Evolutionary conservation across 2,797 vertebrate species (phyloP), one percentile per base, ranked within the genome.

Genomic region (Melanotaenia maccullochi): DNA sequence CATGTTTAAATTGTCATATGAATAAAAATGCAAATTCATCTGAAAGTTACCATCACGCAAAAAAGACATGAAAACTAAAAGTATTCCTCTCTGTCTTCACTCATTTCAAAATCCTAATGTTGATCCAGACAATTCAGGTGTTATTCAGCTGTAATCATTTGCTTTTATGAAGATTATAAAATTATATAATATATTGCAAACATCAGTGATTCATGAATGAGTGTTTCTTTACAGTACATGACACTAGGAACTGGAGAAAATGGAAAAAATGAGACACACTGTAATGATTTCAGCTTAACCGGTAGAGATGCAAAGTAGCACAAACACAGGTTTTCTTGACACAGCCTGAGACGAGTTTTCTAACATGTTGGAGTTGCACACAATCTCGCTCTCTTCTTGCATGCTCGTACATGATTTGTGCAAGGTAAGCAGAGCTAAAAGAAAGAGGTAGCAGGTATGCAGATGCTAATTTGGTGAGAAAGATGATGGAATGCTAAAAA

Each of bases 351-450:
- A 22, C 28, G 6, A 14, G 8, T 68, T 58, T 67, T 68, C 38
- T 49, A 22, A 47, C 14, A 58, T 68, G 65, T 58, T 14, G 6
- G 52, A 25, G 5, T 25, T 28, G 1, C 12, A 16, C 25, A 55
- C 44, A 32, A n/a, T 47, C 55, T 30, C 33, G 3, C 38, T 47
- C 22, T 33, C 38, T 42, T 24, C 57, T 33, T 33, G 28, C 40
- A 35, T 58, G 40, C 65, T 40, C 22, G 57, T 44, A 1, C 64
- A 55, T 55, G n/a, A 56, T 42, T 68, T 58, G n/a, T n/a, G 16
- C 57, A 68, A 57, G 65, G 33, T 16, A 44, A 25, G 65, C 40
- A 68, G 25, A 42, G 25, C 63, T 58, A 58, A 63, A 25, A 47
- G 7, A 49, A 33, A 33, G 58, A 42, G 25, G 51, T 36, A 42